Evolutionary conservation across 1,140 invertebrate genomes (phyloP).

Genomic region (Hormaphis cornu): DNA sequence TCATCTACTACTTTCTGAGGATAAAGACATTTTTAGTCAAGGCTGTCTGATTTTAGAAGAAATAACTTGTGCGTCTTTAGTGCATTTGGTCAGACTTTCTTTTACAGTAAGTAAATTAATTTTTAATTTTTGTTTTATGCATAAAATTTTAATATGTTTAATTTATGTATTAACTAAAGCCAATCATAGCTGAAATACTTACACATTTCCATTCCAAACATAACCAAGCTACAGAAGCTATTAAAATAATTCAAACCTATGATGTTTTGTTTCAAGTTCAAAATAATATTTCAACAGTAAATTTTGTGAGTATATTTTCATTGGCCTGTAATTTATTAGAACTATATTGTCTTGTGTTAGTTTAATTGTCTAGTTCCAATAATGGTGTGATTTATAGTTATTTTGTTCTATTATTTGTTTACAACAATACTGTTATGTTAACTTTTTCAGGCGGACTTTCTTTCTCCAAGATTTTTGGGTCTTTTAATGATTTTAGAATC

Average conservation of each 20-base stretch:
- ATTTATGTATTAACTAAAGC: slow-evolving; percentile 34
- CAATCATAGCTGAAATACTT: slow-evolving; percentile 33
- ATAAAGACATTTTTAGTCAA: not conserved
- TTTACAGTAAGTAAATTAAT: slow-evolving; percentile 32
- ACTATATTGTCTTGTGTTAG: no score
- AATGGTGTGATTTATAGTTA: no score
- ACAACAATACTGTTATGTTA: not conserved
- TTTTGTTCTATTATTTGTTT: not conserved
- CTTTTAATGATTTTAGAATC: slow-evolving; percentile 34
- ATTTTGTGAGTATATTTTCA: slow-evolving; percentile 12
- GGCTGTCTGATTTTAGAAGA: slow-evolving; percentile 33
- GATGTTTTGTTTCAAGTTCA: slow-evolving; percentile 13
- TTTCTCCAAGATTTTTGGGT: slow-evolving; percentile 34
- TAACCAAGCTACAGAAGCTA: slow-evolving; percentile 11
- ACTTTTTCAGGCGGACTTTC: slow-evolving; percentile 31
- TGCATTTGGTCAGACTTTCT: slow-evolving; percentile 33
- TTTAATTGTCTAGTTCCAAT: no score
- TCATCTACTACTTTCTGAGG: not conserved
- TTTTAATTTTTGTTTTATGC: slow-evolving; percentile 29
- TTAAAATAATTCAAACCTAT: slow-evolving; percentile 30
- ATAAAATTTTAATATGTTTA: slow-evolving; percentile 25
- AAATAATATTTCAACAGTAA: slow-evolving; percentile 4
- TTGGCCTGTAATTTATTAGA: not conserved
- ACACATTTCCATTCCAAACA: slow-evolving; percentile 25
- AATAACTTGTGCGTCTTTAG: slow-evolving; percentile 35